Percentiles rank a stretch among this genome's conserved stretches.
These are phyloP conservation scores for Pocillopora verrucosa DNA, from an alignment of 64 coral and sea anemone species.

Conservation along the genomic window DNA sequence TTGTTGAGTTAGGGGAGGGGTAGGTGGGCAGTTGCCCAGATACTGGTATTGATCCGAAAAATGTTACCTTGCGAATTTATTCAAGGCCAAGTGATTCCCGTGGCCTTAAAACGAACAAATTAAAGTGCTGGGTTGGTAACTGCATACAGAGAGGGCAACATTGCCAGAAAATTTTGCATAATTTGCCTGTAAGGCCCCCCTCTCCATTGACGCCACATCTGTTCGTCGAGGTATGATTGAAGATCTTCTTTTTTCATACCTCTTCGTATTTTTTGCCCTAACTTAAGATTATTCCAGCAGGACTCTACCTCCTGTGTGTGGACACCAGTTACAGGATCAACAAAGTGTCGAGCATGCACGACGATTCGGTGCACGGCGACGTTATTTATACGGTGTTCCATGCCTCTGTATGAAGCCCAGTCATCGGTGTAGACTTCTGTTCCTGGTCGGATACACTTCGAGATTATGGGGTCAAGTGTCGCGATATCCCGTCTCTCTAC, in stretches of 20 bases:
- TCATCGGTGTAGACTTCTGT: constrained; percentile 57
- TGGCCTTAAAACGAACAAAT: no score
- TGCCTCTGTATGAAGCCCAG: constrained; percentile 28
- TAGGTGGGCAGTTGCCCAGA: no score
- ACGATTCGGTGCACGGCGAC: constrained; percentile 17
- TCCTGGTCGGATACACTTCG: background rate
- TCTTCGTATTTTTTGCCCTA: background rate
- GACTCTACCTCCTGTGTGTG: constrained; percentile 39
- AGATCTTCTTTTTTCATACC: background rate
- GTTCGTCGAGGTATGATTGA: background rate
- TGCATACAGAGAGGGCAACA: no score
- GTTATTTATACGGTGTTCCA: background rate
- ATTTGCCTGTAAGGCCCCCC: no score
- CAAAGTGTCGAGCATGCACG: constrained; percentile 10
- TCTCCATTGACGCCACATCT: constrained; percentile 13
- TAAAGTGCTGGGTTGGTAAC: no score
- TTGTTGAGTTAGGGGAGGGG: no score
- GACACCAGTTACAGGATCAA: constrained; percentile 11
- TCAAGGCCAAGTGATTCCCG: no score
- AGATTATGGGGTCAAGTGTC: background rate
- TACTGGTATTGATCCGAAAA: no score
- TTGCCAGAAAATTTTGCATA: no score
- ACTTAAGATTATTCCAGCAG: constrained; percentile 14
- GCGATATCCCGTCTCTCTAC: background rate
- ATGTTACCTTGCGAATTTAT: no score